These are phyloP conservation scores for Laticauda laticaudata DNA, from an alignment of 2,113 vertebrate species.

Conservation along the genomic window DNA sequence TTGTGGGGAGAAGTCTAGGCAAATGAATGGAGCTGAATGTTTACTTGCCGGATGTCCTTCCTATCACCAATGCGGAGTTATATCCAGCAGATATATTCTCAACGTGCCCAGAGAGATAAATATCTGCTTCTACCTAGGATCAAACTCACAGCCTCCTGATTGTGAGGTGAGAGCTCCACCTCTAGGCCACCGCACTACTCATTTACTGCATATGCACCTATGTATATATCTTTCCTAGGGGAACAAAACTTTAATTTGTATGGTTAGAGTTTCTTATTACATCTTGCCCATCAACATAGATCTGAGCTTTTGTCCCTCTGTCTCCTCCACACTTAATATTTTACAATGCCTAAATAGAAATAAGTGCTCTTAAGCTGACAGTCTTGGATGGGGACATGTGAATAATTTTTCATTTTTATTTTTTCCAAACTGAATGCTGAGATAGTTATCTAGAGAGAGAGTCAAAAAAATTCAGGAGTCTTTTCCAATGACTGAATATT, in stretches of 20 bases:
- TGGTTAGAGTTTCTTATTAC: background rate
- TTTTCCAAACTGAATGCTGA: background rate
- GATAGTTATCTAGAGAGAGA: background rate
- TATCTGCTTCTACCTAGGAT: no score
- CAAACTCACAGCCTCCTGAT: no score
- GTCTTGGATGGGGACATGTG: background rate
- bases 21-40: no score
- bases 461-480: background rate
- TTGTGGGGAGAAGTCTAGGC: no score
- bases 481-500: background rate
- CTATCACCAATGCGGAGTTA: no score
- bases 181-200: no score
- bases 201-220: no score
- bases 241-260: background rate
- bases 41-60: no score
- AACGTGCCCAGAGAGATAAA: no score
- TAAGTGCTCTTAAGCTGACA: conserved; percentile 39
- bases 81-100: no score
- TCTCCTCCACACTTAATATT: background rate
- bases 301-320: background rate
- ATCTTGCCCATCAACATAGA: background rate
- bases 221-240: background rate
- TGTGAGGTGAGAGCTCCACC: no score
- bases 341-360: background rate
- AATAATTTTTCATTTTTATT: background rate